Evolutionary conservation across 2,113 vertebrate species (phyloP), one percentile per base, ranked within the genome.

Genomic region (Pavo muticus): DNA sequence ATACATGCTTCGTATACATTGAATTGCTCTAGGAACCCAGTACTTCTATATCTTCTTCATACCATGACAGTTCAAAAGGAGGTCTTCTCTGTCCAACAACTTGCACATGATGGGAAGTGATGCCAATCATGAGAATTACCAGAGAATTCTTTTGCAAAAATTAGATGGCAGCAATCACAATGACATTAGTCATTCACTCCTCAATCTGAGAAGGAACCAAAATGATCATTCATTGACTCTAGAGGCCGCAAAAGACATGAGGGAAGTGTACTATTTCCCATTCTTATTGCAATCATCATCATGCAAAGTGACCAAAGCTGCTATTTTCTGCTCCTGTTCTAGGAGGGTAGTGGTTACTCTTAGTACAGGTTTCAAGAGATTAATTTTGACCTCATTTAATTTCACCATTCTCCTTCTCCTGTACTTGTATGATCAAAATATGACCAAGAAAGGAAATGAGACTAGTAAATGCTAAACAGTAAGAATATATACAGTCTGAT

Each of bases 71-170:
- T 80, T 87, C 84, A 88, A 59, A 78, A 87, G 72, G 40, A 92
- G 76, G 27, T 57, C 87, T 91, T 84, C 79, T 59, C 84, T 91
- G 37, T 91, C 68, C 68, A 65, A 63, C 30, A 15, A 24, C 37
- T 95, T 94, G 73, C 95, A 96, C 94, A 96, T 95, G 92, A 97
- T 84, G 52, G 94, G 95, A 96, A 95, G 84, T 94, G 92, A 95
- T 82, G 78, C 47, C 76, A 77, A 95, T 96, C 95, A 95, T 76
- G 84, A 87, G 95, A 94, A 94, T 40, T 60, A 90, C 39, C 59
- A 91, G 88, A 89, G 90, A 75, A 65, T 37, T 77, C 81, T 94
- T 89, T 40, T 56, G 21, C 87, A 76, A 75, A 87, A 91, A 76
- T 84, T 63, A 94, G 71, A 95, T 93, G 83, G 88, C 60, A 95